phyloP scores from a whole-genome alignment of 2,888 invertebrate genomes.

The Andrena dorsata region DNA sequence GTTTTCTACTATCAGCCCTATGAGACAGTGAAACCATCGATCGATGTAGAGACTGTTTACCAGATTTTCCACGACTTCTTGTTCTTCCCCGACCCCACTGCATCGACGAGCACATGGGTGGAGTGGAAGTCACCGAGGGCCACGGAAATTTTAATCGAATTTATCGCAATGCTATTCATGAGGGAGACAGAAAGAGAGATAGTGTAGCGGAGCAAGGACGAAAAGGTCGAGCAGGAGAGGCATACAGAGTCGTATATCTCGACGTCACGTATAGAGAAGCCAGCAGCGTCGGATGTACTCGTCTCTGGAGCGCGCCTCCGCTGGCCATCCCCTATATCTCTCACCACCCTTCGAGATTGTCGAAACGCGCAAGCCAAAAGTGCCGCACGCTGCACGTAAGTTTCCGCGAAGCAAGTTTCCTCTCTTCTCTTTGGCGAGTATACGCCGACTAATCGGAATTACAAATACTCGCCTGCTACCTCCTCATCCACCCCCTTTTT shows the following conservation, averaged over 20 bases:
- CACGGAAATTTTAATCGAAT: constrained; percentile 84
- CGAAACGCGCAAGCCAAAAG: constrained; percentile 78
- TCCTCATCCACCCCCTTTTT: background rate
- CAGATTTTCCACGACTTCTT: constrained; percentile 68
- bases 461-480: constrained; percentile 70
- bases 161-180: constrained; percentile 84
- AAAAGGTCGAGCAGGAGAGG: constrained; percentile 37
- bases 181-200: constrained; percentile 68
- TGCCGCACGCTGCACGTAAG: constrained; percentile 75
- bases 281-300: constrained; percentile 63
- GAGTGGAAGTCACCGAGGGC: constrained; percentile 76
- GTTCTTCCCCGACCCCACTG: constrained; percentile 44
- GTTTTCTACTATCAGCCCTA: constrained; percentile 31
- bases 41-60: constrained; percentile 71
- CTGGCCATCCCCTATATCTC: constrained; percentile 55
- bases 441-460: constrained; percentile 82
- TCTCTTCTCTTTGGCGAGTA: constrained; percentile 70
- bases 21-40: constrained; percentile 57
- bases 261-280: constrained; percentile 79
- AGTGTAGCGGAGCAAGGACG: constrained; percentile 37
- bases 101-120: constrained; percentile 55
- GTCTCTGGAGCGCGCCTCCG: constrained; percentile 52
- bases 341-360: constrained; percentile 58
- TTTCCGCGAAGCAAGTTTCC: constrained; percentile 77
- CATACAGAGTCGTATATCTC: constrained; percentile 79